Percentiles rank a stretch among this genome's conserved stretches.
Conservation (phyloP, 2,797 vertebrate species). For the Intellagama lesueurii region DNA sequence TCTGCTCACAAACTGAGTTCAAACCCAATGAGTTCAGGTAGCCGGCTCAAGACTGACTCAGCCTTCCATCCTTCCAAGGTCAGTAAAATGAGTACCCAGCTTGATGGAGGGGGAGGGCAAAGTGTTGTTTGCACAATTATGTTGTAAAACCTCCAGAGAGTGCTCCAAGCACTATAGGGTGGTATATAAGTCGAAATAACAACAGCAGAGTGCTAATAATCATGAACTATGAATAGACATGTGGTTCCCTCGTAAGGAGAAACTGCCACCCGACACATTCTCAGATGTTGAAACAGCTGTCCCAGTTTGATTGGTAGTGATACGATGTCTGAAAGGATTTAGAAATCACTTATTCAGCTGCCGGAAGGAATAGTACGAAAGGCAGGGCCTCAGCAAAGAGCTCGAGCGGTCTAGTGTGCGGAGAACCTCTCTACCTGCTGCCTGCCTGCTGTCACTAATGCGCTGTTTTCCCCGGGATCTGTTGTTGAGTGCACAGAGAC, state of each 20-base stretch:
- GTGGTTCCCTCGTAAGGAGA: constrained; percentile 1
- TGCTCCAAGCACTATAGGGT: too few species aligned
- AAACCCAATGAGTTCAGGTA: too few species aligned
- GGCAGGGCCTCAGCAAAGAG: background rate
- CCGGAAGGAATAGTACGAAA: background rate
- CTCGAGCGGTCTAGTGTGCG: background rate
- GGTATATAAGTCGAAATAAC: too few species aligned
- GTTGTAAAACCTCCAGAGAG: too few species aligned
- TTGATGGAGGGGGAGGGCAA: too few species aligned
- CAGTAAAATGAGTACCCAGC: too few species aligned
- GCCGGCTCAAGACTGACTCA: too few species aligned
- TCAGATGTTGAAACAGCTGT: constrained; percentile 2
- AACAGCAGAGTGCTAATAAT: background rate
- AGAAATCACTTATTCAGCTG: background rate
- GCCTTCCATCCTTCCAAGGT: too few species aligned
- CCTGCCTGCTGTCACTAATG: constrained; percentile 40
- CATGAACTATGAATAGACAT: background rate
- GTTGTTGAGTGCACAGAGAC: constrained; percentile 2
- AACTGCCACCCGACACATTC: background rate
- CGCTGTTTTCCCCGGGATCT: constrained; percentile 24
- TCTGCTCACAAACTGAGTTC: too few species aligned
- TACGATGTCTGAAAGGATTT: background rate
- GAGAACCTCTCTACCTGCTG: constrained; percentile 30
- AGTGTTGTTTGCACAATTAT: too few species aligned
- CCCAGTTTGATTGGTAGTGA: background rate